These are phyloP conservation scores for Rhodeus uyekii DNA, from an alignment of 2,797 vertebrate genomes.

Conservation along the genomic window DNA sequence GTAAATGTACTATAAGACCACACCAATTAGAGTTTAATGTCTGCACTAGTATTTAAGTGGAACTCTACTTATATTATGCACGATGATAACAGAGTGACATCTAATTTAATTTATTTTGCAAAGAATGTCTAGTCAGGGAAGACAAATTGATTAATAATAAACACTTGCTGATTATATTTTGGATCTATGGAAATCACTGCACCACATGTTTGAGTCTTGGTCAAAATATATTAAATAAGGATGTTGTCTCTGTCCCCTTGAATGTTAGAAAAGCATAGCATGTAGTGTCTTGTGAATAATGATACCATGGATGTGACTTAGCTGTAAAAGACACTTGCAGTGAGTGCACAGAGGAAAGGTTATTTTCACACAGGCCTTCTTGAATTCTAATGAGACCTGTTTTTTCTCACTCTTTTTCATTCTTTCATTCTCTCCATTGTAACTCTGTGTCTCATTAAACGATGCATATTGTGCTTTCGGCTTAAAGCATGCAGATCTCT, in stretches of 20 bases:
- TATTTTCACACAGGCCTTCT: constrained; percentile 45
- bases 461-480: not conserved
- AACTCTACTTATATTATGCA: not conserved
- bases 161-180: not conserved
- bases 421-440: not conserved
- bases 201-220: not conserved
- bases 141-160: not conserved
- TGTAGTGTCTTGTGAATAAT: constrained; percentile 54
- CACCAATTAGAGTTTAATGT: not conserved
- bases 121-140: not conserved
- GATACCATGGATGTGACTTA: constrained; percentile 54
- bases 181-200: constrained; percentile 10
- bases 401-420: constrained; percentile 19
- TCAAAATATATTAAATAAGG: constrained; percentile 5
- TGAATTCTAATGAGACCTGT: constrained; percentile 57
- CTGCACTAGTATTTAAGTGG: not conserved
- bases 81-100: not conserved
- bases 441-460: constrained; percentile 43
- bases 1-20: not conserved
- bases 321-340: constrained; percentile 47
- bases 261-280: constrained; percentile 17
- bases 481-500: constrained; percentile 1
- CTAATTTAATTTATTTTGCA: not conserved
- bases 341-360: constrained; percentile 55
- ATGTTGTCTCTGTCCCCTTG: constrained; percentile 29